These are phyloP conservation scores for Plagiodera versicolora DNA, from an alignment of 2,888 invertebrate genomes.

Conservation along the genomic window DNA sequence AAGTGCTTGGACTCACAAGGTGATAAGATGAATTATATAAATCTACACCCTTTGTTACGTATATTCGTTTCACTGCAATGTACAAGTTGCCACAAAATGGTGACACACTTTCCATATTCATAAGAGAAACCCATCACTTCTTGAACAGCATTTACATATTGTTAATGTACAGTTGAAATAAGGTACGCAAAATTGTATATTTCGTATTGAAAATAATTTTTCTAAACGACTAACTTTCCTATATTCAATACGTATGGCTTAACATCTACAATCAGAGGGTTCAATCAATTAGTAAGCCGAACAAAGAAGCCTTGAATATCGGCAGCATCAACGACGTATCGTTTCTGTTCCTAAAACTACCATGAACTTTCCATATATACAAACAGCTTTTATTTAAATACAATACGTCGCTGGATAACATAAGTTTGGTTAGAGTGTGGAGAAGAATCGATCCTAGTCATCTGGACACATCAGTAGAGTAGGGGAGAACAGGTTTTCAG, in stretches of 20 bases:
- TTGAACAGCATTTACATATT: constrained; percentile 18
- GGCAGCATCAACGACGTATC: constrained; percentile 23
- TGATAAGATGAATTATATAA: constrained; percentile 43
- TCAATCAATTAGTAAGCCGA: constrained; percentile 29
- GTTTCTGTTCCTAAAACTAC: constrained; percentile 29
- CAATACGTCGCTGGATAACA: constrained; percentile 27
- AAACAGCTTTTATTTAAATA: constrained; percentile 33
- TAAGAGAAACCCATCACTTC: constrained; percentile 1
- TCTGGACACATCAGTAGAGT: constrained; percentile 43
- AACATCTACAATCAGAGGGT: constrained; percentile 48
- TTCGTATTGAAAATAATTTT: constrained; percentile 49
- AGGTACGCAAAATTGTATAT: constrained; percentile 43
- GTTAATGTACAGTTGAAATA: constrained; percentile 32
- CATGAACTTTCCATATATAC: constrained; percentile 50
- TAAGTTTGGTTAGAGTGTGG: constrained; percentile 15
- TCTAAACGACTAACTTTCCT: constrained; percentile 37
- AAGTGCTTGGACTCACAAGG: constrained; percentile 44
- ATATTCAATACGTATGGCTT: constrained; percentile 35
- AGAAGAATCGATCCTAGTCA: constrained; percentile 31
- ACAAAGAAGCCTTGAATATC: constrained; percentile 24
- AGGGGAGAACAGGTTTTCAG: constrained; percentile 31
- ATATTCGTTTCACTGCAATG: constrained; percentile 32
- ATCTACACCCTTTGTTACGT: constrained; percentile 38
- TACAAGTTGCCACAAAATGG: constrained; percentile 14
- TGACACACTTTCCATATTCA: neutral